These are phyloP conservation scores for Bombus polaris DNA, from an alignment of 1,140 invertebrate genomes.

Conservation along the genomic window DNA sequence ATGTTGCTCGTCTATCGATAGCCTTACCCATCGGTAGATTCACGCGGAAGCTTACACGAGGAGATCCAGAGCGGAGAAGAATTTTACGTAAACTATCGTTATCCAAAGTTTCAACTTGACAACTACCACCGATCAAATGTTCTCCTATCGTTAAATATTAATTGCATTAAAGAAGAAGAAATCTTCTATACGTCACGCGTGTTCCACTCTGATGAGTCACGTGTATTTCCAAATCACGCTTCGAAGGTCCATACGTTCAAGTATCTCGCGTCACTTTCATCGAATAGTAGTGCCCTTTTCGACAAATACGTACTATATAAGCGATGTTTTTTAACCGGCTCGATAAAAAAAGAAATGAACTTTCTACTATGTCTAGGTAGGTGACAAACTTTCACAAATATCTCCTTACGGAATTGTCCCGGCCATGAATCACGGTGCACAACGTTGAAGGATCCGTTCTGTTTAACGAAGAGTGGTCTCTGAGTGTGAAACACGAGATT, in stretches of 20 bases:
- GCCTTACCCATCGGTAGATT: neutral
- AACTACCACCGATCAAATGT: neutral
- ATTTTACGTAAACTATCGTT: neutral
- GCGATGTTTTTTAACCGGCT: neutral
- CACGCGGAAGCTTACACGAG: accelerated
- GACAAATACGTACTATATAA: neutral
- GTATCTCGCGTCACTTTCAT: neutral
- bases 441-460: neutral
- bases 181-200: neutral
- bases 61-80: neutral
- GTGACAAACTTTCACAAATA: constrained; percentile 65
- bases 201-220: too few species aligned
- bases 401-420: constrained; percentile 52
- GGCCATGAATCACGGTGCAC: constrained; percentile 42
- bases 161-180: neutral
- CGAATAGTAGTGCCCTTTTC: neutral
- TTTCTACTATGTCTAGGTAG: constrained; percentile 63
- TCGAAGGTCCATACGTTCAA: neutral
- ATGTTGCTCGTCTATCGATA: neutral
- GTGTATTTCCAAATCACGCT: neutral
- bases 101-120: neutral
- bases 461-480: neutral
- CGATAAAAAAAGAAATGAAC: constrained; percentile 53
- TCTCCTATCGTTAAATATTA: neutral
- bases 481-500: neutral